These are phyloP conservation scores for Monoplex corrugatus DNA, from an alignment of 2,888 invertebrate genomes.

Conservation along the genomic window DNA sequence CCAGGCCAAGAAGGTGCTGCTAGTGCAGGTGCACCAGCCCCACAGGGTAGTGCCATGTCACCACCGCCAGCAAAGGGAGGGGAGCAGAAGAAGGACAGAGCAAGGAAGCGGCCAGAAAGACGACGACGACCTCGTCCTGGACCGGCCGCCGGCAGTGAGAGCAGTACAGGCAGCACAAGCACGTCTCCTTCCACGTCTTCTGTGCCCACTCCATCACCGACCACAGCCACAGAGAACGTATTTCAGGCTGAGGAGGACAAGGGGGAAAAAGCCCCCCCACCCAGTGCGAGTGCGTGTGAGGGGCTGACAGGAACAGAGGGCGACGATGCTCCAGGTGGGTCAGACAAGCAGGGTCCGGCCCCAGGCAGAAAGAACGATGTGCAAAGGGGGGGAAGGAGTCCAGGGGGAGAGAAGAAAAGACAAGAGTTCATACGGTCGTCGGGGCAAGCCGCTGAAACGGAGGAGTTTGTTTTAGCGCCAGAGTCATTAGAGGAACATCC, in stretches of 20 bases:
- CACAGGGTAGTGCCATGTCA: not conserved
- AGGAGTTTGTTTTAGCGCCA: conserved; percentile 41
- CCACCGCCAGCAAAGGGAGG: not conserved
- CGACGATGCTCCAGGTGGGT: not conserved
- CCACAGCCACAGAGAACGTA: not conserved
- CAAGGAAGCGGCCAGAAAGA: conserved; percentile 38
- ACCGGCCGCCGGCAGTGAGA: conserved; percentile 6
- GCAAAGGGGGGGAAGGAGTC: conserved; percentile 21
- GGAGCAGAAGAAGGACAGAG: conserved; percentile 50
- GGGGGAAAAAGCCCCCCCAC: conserved; percentile 43
- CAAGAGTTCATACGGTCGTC: conserved; percentile 30
- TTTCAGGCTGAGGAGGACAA: conserved; percentile 43
- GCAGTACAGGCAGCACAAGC: not conserved
- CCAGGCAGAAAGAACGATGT: conserved; percentile 18
- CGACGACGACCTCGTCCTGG: conserved; percentile 9
- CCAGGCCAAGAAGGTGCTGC: not conserved
- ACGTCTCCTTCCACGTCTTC: not conserved
- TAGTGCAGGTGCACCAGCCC: not conserved
- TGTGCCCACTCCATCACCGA: not conserved
- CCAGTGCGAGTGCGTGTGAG: conserved; percentile 45
- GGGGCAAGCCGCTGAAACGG: conserved; percentile 24
- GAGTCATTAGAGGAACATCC: conserved; percentile 29
- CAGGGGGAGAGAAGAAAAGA: conserved; percentile 26
- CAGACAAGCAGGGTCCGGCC: not conserved
- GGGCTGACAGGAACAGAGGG: conserved; percentile 28